These are phyloP conservation scores for Thyatira batis DNA, from an alignment of 2,888 invertebrate genomes.

Conservation along the genomic window DNA sequence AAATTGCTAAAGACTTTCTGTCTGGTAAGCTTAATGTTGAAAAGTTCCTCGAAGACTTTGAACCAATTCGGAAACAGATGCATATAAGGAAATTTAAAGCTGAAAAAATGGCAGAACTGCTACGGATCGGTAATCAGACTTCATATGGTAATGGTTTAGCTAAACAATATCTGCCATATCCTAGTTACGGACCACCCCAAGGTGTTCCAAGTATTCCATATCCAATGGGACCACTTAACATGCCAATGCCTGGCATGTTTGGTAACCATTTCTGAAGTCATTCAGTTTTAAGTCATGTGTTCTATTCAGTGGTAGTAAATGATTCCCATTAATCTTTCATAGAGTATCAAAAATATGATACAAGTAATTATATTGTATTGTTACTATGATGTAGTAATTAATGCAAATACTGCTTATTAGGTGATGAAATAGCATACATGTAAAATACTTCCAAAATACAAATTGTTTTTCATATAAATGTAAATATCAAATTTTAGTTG, in stretches of 20 bases:
- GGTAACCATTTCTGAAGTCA: slow-evolving; percentile 68
- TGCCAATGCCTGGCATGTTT: slow-evolving; percentile 88
- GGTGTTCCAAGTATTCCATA: slow-evolving; percentile 86
- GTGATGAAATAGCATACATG: neutral
- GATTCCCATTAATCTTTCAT: slow-evolving; percentile 17
- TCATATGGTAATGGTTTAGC: slow-evolving; percentile 65
- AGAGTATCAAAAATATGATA: slow-evolving; percentile 17
- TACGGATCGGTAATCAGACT: slow-evolving; percentile 67
- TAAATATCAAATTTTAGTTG: neutral
- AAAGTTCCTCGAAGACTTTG: slow-evolving; percentile 92
- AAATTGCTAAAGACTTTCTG: slow-evolving; percentile 90
- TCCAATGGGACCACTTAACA: slow-evolving; percentile 87
- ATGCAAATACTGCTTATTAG: slow-evolving; percentile 2
- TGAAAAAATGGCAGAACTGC: slow-evolving; percentile 93
- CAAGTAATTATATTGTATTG: neutral
- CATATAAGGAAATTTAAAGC: slow-evolving; percentile 92
- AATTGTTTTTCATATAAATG: neutral
- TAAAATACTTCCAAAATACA: neutral
- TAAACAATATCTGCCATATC: slow-evolving; percentile 72
- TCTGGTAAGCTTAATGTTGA: slow-evolving; percentile 88
- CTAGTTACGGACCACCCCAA: slow-evolving; percentile 67
- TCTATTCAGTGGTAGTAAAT: slow-evolving; percentile 6
- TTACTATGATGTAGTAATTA: neutral
- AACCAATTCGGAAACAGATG: slow-evolving; percentile 84
- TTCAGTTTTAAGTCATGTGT: slow-evolving; percentile 21